Percentiles rank a stretch among this genome's conserved stretches.
These are phyloP conservation scores for Etheostoma cragini DNA, from an alignment of 2,113 vertebrate genomes.

Conservation along the genomic window DNA sequence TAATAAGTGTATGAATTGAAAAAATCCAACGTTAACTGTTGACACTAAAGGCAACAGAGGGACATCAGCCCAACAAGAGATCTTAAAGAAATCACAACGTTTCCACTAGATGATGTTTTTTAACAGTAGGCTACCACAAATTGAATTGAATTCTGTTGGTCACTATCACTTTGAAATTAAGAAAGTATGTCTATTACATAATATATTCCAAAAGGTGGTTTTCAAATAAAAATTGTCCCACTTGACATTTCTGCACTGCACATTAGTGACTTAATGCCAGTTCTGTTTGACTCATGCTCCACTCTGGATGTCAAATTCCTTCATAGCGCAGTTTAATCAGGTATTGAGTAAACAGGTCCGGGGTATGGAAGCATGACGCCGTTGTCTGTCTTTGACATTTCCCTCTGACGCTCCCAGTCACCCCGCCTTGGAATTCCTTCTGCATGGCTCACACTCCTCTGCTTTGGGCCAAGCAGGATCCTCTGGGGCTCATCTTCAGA, in stretches of 20 bases:
- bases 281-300: slow-evolving; percentile 50
- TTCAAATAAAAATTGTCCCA: slow-evolving; percentile 26
- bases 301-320: slow-evolving; percentile 54
- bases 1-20: not conserved
- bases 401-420: slow-evolving; percentile 71
- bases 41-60: not conserved
- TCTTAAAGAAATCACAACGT: not conserved
- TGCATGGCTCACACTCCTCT: slow-evolving; percentile 72
- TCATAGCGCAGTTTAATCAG: slow-evolving; percentile 65
- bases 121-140: not conserved
- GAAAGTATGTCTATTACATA: slow-evolving; percentile 32
- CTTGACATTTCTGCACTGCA: slow-evolving; percentile 40
- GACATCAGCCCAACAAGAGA: not conserved
- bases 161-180: slow-evolving; percentile 24
- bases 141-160: not conserved
- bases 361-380: slow-evolving; percentile 61
- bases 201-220: slow-evolving; percentile 34
- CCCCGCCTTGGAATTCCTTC: slow-evolving; percentile 76
- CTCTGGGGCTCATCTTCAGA: slow-evolving; percentile 71
- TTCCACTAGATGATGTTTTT: not conserved
- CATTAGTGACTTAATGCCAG: slow-evolving; percentile 43
- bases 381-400: slow-evolving; percentile 84
- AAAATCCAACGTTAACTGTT: not conserved
- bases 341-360: slow-evolving; percentile 75
- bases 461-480: slow-evolving; percentile 67